Evolutionary conservation across 2,797 vertebrate species (phyloP).

Genomic region (Bucorvus abyssinicus): DNA sequence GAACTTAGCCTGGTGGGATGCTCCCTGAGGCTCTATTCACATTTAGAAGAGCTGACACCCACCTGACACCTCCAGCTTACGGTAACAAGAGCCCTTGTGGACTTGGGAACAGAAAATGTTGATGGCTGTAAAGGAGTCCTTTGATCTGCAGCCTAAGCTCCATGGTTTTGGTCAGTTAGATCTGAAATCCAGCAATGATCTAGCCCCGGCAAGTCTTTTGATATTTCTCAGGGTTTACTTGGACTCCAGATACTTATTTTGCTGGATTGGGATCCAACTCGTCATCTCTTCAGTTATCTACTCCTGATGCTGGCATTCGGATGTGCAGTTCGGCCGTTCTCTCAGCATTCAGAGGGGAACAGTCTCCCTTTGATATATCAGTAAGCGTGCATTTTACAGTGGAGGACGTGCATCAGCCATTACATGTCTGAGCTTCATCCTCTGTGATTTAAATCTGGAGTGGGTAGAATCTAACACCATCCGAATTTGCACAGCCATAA

Average conservation of each 20-base stretch:
- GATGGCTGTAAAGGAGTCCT: background rate
- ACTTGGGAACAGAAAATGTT: background rate
- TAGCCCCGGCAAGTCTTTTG: background rate
- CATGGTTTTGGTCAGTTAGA: background rate
- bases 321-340: background rate
- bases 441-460: constrained; percentile 1
- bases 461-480: background rate
- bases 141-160: background rate
- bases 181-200: background rate
- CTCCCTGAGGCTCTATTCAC: background rate
- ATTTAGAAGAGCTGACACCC: background rate
- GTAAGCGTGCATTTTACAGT: background rate
- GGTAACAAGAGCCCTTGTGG: background rate
- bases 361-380: background rate
- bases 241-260: background rate
- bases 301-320: background rate
- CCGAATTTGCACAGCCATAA: background rate
- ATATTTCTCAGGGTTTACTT: background rate
- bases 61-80: background rate
- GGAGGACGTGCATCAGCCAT: background rate
- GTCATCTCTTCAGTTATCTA: background rate
- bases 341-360: background rate
- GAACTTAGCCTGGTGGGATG: background rate
- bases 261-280: background rate
- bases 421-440: background rate